These are phyloP conservation scores for Natrix natrix DNA, from an alignment of 2,797 vertebrate genomes.

Conservation along the genomic window DNA sequence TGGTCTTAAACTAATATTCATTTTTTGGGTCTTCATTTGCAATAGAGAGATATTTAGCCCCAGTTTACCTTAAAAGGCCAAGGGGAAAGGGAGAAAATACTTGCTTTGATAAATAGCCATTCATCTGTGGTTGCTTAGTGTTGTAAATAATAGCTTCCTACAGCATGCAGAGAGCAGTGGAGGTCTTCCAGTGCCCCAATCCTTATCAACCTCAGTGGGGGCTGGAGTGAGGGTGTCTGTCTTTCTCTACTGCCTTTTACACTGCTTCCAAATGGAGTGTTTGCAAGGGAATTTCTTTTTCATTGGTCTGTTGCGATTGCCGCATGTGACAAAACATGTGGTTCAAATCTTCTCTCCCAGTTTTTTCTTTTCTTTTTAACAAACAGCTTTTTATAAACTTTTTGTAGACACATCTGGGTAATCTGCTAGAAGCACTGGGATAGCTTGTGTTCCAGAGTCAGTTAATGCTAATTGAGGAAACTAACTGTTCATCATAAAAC, in stretches of 20 bases:
- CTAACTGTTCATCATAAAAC: neutral
- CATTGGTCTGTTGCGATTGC: neutral
- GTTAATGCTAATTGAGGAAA: neutral
- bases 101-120: neutral
- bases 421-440: neutral
- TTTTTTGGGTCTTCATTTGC: neutral
- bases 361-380: neutral
- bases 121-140: neutral
- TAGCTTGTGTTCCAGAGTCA: neutral
- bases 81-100: neutral
- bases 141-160: neutral
- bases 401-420: neutral
- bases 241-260: neutral
- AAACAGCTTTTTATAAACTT: neutral
- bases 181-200: neutral
- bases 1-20: neutral
- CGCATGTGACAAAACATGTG: neutral
- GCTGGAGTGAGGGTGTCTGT: neutral
- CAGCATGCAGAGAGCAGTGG: neutral
- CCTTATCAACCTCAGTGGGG: neutral
- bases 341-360: neutral
- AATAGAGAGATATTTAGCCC: neutral
- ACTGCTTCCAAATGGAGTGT: neutral
- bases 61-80: neutral
- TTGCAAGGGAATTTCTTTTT: neutral